Percentiles rank a stretch among this genome's conserved stretches.
These are phyloP conservation scores for Periplaneta americana DNA, from an alignment of 1,140 invertebrate genomes.

Conservation along the genomic window DNA sequence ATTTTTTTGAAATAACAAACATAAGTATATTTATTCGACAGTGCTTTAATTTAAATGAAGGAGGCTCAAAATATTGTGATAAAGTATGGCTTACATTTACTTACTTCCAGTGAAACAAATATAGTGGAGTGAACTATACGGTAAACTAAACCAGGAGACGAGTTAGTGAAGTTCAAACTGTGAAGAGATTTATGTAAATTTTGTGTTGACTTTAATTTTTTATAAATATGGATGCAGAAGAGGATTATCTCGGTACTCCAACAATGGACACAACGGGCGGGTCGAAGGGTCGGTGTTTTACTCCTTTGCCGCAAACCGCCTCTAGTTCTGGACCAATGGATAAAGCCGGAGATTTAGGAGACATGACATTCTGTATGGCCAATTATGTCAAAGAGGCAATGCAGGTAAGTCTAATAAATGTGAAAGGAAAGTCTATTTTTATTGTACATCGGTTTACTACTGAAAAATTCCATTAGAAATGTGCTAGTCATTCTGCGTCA, in stretches of 20 bases:
- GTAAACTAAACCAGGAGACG: too few relatives aligned
- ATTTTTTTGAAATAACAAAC: too few relatives aligned
- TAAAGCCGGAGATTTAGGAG: constrained; percentile 49
- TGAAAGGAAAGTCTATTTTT: background rate
- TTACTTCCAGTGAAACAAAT: too few relatives aligned
- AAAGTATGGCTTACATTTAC: too few relatives aligned
- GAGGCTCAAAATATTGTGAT: too few relatives aligned
- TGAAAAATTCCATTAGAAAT: background rate
- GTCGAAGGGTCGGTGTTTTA: constrained; percentile 1
- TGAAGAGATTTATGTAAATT: too few relatives aligned
- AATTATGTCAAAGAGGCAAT: constrained; percentile 80
- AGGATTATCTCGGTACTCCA: background rate
- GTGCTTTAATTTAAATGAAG: too few relatives aligned
- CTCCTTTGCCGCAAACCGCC: background rate
- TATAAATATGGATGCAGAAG: constrained; percentile 12
- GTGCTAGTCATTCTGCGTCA: background rate
- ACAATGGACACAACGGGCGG: background rate
- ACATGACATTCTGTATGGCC: constrained; percentile 82
- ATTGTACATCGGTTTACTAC: background rate
- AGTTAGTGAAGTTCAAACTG: too few relatives aligned
- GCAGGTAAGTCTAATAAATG: constrained; percentile 48
- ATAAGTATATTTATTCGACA: too few relatives aligned
- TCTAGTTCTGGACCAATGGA: background rate
- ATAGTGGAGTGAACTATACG: too few relatives aligned
- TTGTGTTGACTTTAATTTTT: too few relatives aligned